Evolutionary conservation across 1,140 invertebrate genomes (phyloP), one percentile per base, ranked within the genome.

Genomic region (Berghia stephanieae): DNA sequence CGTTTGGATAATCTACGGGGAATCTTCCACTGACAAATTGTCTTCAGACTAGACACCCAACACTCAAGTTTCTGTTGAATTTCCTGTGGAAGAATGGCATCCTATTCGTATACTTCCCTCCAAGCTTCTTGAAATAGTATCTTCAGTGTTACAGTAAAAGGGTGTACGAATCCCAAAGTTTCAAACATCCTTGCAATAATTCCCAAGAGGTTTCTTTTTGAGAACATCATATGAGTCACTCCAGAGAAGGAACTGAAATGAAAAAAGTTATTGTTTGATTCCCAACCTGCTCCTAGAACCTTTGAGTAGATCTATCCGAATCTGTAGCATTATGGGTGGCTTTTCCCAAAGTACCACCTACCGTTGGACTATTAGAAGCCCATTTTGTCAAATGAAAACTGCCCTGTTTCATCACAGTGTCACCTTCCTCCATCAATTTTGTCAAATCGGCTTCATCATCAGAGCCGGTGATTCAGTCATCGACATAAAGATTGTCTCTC

Each of bases 331-430:
- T n/a, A n/a, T n/a, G n/a, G n/a, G n/a, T n/a, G n/a, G n/a, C n/a
- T n/a, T n/a, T n/a, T n/a, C n/a, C n/a, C n/a, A n/a, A n/a, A n/a
- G n/a, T n/a, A n/a, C n/a, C n/a, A n/a, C n/a, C n/a, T n/a, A n/a
- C 57, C 57, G 18, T 63, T 24, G 8, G 27, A 63, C 57, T 63
- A 31, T 63, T 63, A 8, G 57, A 63, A 16, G 57, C 27, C 57
- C 57, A 63, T 63, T 63, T 63, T 63, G 57, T 63, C 18, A 63
- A 31, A 16, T 16, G 57, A 63, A 63, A 63, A 24, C 57, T 31
- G 18, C 57, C 57, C 57, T 16, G 57, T 10, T 63, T 31, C 27
- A 63, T 24, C 8, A 27, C 34, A 24, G 18, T 31, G 8, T 31
- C 34, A 24, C 18, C 57, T 31, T 63, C 27, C 34, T 16, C 34